Conservation (phyloP, 2,888 invertebrate genomes). For the Stenichneumon culpator region DNA sequence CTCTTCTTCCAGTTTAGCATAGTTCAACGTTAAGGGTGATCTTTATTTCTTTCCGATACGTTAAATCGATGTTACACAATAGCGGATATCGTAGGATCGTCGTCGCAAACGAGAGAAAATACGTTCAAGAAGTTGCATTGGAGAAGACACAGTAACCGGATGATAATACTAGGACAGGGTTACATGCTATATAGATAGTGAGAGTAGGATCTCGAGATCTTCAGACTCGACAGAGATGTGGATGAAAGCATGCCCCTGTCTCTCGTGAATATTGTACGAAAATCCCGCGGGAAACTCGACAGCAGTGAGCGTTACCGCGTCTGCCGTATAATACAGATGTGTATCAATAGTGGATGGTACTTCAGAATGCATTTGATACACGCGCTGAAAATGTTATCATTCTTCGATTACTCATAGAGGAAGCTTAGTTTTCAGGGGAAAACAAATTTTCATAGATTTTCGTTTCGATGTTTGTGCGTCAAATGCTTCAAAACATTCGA, state of each 20-base stretch:
- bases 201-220: conserved; percentile 14
- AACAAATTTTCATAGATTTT: neutral
- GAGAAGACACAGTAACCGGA: neutral
- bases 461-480: neutral
- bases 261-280: conserved; percentile 28
- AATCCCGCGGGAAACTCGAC: conserved; percentile 13
- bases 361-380: neutral
- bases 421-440: neutral
- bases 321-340: neutral
- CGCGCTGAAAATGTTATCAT: neutral
- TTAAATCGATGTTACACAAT: conserved; percentile 7
- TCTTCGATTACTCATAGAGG: neutral
- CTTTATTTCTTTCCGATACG: conserved; percentile 5
- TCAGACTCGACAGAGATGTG: conserved; percentile 5
- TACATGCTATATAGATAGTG: neutral
- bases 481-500: neutral
- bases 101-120: conserved; percentile 7
- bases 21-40: neutral
- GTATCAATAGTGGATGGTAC: neutral
- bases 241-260: conserved; percentile 20
- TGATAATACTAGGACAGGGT: neutral
- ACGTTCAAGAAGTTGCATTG: neutral
- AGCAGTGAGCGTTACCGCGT: neutral
- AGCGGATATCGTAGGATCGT: neutral
- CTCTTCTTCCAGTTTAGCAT: neutral